Base-by-base conservation (phyloP, 2,888 invertebrate genomes). In the Drosophila cognata region DNA sequence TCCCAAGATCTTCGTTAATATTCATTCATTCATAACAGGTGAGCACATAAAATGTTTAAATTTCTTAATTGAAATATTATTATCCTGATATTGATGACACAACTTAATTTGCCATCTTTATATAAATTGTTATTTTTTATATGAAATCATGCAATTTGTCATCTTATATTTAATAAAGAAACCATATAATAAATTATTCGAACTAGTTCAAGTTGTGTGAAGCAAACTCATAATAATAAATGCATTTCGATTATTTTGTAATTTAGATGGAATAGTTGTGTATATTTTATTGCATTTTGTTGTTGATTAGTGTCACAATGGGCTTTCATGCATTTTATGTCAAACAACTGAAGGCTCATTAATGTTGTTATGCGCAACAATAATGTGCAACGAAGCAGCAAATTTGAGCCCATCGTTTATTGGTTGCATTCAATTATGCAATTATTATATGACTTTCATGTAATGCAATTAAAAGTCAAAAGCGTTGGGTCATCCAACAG, bases 391-490 rank as follows among this genome's bases (percentile, higher is more conserved):
- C 74, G 55, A 79, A 11, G 82, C 82, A 66, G 61, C 52, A 73
- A 78, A 79, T 73, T 69, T 60, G 41, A 46, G 29, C 51, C 58
- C 67, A 52, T 36, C 62, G 51, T 46, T 58, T 66, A 58, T 61
- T 64, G 76, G 51, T 69, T 82, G 74, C 72, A 85, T 85, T 86
- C 75, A 88, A 88, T 83, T 80, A 81, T 81, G 82, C 90, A 90
- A 88, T 92, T 91, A 92, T 87, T 87, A 87, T 91, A 84, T 89
- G 83, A 82, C 77, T 83, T 84, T 80, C 77, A 84, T 85, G 83
- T 84, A 84, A 86, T 84, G 81, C 90, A 92, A 91, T 92, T 90
- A 88, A 88, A 88, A 91, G 84, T 90, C 89, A 89, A 83, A 88
- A 81, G 89, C 82, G 78, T 66, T 74, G 65, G 75, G 67, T 73